Percentiles rank a stretch among this genome's conserved stretches.
Evolutionary conservation across 1,140 invertebrate genomes (phyloP).

Genomic region (Heliconius hewitsoni): DNA sequence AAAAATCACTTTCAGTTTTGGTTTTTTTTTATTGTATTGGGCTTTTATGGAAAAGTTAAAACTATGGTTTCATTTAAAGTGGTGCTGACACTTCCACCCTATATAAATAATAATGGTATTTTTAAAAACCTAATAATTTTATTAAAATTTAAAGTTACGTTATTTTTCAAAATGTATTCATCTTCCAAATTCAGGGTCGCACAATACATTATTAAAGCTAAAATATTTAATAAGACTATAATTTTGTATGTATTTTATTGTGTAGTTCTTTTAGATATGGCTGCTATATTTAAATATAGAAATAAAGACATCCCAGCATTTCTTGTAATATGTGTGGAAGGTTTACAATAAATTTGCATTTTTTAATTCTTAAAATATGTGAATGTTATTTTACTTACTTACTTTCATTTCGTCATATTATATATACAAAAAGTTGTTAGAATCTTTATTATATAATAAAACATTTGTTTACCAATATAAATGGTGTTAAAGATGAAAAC

Average conservation of each 20-base stretch:
- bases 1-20: too few species aligned
- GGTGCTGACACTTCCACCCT: too few species aligned
- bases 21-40: too few species aligned
- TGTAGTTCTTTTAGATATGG: neutral
- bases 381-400: neutral
- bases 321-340: neutral
- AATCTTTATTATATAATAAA: too few species aligned
- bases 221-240: neutral
- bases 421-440: neutral
- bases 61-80: too few species aligned
- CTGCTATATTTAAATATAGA: neutral
- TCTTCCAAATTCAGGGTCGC: neutral
- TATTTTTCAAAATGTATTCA: neutral
- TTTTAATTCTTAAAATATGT: neutral
- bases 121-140: neutral
- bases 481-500: too few species aligned
- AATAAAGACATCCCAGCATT: constrained; percentile 3
- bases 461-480: too few species aligned
- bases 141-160: neutral
- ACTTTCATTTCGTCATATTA: neutral
- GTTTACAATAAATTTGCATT: neutral
- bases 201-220: neutral
- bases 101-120: neutral
- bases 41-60: too few species aligned
- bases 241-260: neutral